These are phyloP conservation scores for Triplophysa siluroides DNA, from an alignment of 2,113 vertebrate genomes.

Conservation along the genomic window DNA sequence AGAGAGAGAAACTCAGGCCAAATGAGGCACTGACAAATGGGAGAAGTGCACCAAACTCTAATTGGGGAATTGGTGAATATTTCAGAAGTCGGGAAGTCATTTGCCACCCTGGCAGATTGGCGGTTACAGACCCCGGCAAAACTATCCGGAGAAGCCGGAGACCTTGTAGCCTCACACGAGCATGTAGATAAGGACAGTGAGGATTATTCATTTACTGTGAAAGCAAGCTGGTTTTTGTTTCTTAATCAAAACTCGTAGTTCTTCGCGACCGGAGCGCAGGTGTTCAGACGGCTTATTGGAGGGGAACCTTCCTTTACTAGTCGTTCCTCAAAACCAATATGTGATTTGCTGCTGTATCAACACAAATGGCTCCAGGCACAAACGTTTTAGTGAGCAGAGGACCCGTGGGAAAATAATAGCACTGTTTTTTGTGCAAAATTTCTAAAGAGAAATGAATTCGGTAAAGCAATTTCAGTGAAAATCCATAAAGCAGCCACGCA, in stretches of 20 bases:
- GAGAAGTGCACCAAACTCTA: slow-evolving; percentile 40
- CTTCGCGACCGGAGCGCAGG: neutral
- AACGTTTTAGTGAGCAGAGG: neutral
- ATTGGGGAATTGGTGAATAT: slow-evolving; percentile 51
- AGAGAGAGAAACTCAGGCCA: slow-evolving; percentile 9
- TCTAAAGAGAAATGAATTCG: slow-evolving; percentile 2
- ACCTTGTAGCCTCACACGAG: slow-evolving; percentile 6
- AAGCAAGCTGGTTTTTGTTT: neutral
- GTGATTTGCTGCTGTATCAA: neutral
- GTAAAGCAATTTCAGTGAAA: neutral
- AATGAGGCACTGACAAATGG: slow-evolving; percentile 51
- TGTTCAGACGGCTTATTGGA: neutral
- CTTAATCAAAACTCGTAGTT: neutral
- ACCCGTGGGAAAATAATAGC: neutral
- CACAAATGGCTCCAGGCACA: slow-evolving; percentile 18
- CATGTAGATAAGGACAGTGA: neutral
- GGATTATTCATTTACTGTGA: neutral
- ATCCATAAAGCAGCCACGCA: neutral
- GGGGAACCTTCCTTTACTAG: slow-evolving; percentile 4
- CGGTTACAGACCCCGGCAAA: slow-evolving; percentile 29
- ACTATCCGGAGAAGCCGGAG: neutral
- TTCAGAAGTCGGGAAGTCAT: slow-evolving; percentile 36
- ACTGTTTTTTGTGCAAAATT: slow-evolving; percentile 1
- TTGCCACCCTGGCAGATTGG: slow-evolving; percentile 44
- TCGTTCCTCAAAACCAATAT: slow-evolving; percentile 25